Conservation (phyloP, 2,888 invertebrate genomes). For the Brenthis daphne region DNA sequence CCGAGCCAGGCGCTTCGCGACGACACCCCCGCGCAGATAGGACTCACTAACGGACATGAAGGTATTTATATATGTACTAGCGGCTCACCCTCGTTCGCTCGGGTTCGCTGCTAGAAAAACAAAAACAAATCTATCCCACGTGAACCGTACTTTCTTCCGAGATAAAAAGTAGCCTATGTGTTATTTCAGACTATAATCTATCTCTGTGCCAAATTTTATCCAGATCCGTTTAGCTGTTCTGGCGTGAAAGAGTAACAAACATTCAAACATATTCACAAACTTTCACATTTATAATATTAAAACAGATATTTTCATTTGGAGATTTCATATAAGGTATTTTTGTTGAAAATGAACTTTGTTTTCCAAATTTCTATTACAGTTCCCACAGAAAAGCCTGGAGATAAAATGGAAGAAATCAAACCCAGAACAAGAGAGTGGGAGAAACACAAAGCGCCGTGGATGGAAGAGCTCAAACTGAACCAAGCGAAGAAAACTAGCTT, state of each 20-base stretch:
- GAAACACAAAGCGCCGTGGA: conserved; percentile 89
- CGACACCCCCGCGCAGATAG: conserved; percentile 65
- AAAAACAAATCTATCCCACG: too few species aligned
- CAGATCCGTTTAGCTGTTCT: too few species aligned
- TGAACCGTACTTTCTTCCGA: too few species aligned
- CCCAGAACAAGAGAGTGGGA: conserved; percentile 87
- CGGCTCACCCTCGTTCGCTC: too few species aligned
- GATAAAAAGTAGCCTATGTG: too few species aligned
- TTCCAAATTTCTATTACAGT: conserved; percentile 33
- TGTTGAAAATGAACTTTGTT: not conserved
- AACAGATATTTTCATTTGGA: not conserved
- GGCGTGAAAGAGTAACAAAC: too few species aligned
- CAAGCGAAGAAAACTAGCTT: conserved; percentile 86
- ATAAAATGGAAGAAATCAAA: conserved; percentile 75
- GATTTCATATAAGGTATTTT: not conserved
- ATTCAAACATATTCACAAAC: too few species aligned
- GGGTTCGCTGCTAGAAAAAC: too few species aligned
- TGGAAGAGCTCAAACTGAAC: conserved; percentile 90
- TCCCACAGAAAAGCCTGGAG: conserved; percentile 54
- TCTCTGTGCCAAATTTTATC: too few species aligned
- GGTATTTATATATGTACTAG: conserved; percentile 44
- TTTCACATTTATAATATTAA: too few species aligned
- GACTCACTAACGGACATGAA: conserved; percentile 77
- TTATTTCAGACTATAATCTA: too few species aligned
- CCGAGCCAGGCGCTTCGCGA: conserved; percentile 81